These are phyloP conservation scores for Seriola aureovittata DNA, from an alignment of 2,113 vertebrate genomes.

Conservation along the genomic window DNA sequence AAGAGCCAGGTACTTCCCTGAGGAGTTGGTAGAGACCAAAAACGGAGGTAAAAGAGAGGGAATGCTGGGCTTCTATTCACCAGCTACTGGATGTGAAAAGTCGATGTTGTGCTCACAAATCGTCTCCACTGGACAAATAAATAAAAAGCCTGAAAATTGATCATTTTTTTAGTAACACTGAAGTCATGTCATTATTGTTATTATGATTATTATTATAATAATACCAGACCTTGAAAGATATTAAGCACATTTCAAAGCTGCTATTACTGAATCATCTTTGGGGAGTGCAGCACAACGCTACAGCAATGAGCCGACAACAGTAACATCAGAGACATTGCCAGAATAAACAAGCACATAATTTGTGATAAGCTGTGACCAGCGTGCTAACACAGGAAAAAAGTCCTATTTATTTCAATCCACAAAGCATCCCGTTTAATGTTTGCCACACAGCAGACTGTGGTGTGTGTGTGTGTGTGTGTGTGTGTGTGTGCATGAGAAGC, in stretches of 20 bases:
- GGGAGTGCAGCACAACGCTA: not conserved
- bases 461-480: not conserved
- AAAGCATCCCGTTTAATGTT: conserved; percentile 14
- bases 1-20: not conserved
- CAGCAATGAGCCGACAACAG: conserved; percentile 13
- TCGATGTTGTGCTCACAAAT: not conserved
- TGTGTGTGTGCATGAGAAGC: no score
- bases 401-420: conserved; percentile 4
- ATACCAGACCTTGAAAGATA: not conserved
- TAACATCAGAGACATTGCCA: conserved; percentile 27
- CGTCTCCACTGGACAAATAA: not conserved
- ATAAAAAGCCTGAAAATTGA: not conserved
- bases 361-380: conserved; percentile 40
- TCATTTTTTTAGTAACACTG: not conserved
- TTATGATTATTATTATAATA: not conserved
- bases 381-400: conserved; percentile 9
- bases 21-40: not conserved
- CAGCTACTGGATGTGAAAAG: not conserved
- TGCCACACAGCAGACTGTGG: not conserved
- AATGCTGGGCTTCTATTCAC: not conserved
- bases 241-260: not conserved
- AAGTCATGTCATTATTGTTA: not conserved
- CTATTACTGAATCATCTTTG: not conserved
- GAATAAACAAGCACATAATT: conserved; percentile 36
- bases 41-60: not conserved